Base-by-base conservation (phyloP, 2,797 vertebrate genomes). In the Decapterus maruadsi region DNA sequence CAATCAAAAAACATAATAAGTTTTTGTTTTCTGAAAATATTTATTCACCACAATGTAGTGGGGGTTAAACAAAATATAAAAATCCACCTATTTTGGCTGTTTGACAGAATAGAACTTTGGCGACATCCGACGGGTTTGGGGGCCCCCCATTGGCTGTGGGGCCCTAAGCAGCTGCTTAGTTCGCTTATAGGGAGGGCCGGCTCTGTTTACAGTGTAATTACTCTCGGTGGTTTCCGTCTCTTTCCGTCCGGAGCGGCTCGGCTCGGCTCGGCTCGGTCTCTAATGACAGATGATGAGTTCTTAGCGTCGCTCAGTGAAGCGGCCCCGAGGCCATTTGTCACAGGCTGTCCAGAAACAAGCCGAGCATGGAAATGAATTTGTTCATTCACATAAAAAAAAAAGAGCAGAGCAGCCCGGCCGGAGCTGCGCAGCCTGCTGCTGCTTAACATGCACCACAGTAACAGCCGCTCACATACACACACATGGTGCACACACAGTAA, bases 361-460 rank as follows among this genome's bases (percentile, higher is more conserved):
- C 86, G 84, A 82, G 90, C 95, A 68, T 93, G 93, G 75, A 94
- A 94, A 94, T 93, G 83, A 92, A 95, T 94, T 89, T 93, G 91
- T 88, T 92, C 89, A 88, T 89, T 93, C 89, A 86, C 88, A 85
- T 87, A 89, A 89, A 93, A 90, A 34, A 26, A 26, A 26, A 26
- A 26, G 26, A 26, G 26, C 26, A 26, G 26, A 26, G 26, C 84
- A 34, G 31, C 85, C n/a, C 8, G 17, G 71, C 56, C 64, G 67
- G 72, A 62, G 56, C 65, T 19, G 31, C 66, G 31, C 66, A 53
- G 76, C 61, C 26, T 26, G 26, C 80, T 76, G 82, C 80, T 76
- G 82, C 73, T 86, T 45, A 55, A 72, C 78, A 65, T 60, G 86
- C 90, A 81, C 76, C 82, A 54, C 77, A 19, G 73, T 83, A 73